These are phyloP conservation scores for Sebastes aleutianus DNA, from an alignment of 2,797 vertebrate genomes.

Conservation along the genomic window DNA sequence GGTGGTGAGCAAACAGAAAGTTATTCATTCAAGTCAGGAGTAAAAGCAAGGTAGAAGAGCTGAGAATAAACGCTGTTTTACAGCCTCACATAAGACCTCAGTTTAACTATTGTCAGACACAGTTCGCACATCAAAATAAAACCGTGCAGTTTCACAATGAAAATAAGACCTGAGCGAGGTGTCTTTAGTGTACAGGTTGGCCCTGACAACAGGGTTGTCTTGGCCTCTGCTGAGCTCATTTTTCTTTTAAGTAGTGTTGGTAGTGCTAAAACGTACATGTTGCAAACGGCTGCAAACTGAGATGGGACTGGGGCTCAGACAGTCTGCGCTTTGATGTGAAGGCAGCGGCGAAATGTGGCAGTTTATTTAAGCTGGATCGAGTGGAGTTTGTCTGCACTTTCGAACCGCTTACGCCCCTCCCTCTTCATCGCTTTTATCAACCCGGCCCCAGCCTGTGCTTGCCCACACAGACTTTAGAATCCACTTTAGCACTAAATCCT, in stretches of 20 bases:
- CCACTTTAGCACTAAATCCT: slow-evolving; percentile 74
- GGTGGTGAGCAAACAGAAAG: slow-evolving; percentile 35
- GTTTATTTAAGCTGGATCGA: slow-evolving; percentile 89
- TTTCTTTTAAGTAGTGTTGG: slow-evolving; percentile 30
- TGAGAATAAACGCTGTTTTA: slow-evolving; percentile 29
- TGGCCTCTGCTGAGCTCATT: slow-evolving; percentile 17
- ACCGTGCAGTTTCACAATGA: slow-evolving; percentile 4
- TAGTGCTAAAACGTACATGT: slow-evolving; percentile 24
- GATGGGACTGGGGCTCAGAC: slow-evolving; percentile 68
- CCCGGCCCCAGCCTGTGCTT: slow-evolving; percentile 37
- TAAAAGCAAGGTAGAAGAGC: slow-evolving; percentile 11
- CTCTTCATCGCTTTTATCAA: slow-evolving; percentile 66
- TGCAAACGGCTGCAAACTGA: slow-evolving; percentile 63
- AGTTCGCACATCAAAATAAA: slow-evolving; percentile 29
- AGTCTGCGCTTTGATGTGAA: slow-evolving; percentile 73
- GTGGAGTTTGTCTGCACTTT: slow-evolving; percentile 90
- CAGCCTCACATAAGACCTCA: neutral
- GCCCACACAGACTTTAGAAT: slow-evolving; percentile 66
- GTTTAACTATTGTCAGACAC: slow-evolving; percentile 23
- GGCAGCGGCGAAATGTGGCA: slow-evolving; percentile 59
- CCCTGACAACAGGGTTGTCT: neutral
- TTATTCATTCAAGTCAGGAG: slow-evolving; percentile 21
- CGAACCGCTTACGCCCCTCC: slow-evolving; percentile 75
- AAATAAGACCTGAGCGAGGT: slow-evolving; percentile 5
- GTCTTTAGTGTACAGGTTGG: slow-evolving; percentile 1